Evolutionary conservation across 2,888 invertebrate species (phyloP).

Genomic region (Thelaira solivaga): DNA sequence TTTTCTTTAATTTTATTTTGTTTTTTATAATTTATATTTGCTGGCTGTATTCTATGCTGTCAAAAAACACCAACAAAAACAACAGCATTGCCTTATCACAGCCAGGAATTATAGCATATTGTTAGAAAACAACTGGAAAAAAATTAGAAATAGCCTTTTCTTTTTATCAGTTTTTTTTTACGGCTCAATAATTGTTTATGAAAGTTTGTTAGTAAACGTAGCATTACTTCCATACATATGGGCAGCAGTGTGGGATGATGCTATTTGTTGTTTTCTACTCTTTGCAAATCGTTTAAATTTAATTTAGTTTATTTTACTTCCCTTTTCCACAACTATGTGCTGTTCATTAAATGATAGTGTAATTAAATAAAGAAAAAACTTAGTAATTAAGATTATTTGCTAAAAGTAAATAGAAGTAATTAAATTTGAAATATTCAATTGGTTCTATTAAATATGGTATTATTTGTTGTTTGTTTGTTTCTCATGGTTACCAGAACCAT

Average conservation of each 20-base stretch:
- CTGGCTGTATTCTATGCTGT: background rate
- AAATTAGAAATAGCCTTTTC: background rate
- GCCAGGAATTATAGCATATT: constrained; percentile 39
- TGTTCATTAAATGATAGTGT: background rate
- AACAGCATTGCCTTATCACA: constrained; percentile 19
- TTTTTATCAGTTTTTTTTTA: constrained; percentile 11
- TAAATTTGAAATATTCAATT: background rate
- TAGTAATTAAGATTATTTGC: background rate
- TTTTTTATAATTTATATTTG: no score
- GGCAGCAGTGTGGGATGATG: constrained; percentile 7
- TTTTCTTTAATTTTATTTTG: no score
- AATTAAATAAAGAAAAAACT: background rate
- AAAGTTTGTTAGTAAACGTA: constrained; percentile 13
- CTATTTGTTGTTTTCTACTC: constrained; percentile 17
- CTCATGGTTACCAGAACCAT: no score
- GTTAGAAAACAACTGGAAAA: background rate
- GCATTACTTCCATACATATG: no score
- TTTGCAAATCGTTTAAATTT: constrained; percentile 60
- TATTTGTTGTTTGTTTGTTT: no score
- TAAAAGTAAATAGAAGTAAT: no score
- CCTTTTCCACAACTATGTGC: background rate
- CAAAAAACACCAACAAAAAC: background rate
- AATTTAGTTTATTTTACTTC: constrained; percentile 55
- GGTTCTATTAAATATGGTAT: no score
- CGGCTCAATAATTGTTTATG: background rate